These are phyloP conservation scores for Chloroclystis v-ata DNA, from an alignment of 2,888 invertebrate species.

Conservation along the genomic window DNA sequence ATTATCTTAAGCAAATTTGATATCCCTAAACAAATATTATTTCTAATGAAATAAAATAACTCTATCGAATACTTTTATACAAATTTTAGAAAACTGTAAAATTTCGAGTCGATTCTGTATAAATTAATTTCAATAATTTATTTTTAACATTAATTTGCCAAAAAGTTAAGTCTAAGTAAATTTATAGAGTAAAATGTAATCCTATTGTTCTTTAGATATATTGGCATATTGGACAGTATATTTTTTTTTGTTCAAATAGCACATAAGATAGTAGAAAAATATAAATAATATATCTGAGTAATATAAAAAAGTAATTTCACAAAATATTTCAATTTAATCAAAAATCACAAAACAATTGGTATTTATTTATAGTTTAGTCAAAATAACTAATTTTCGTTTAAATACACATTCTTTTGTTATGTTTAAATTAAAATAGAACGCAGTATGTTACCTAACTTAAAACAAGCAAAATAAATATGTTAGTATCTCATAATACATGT, in stretches of 20 bases:
- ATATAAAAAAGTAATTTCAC: conserved; percentile 11
- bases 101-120: background rate
- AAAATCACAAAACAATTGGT: background rate
- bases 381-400: too few species aligned
- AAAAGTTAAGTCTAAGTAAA: too few species aligned
- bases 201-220: too few species aligned
- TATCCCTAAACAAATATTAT: too few species aligned
- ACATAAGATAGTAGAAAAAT: conserved; percentile 34
- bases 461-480: conserved; percentile 72
- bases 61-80: too few species aligned
- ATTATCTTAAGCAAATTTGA: too few species aligned
- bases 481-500: conserved; percentile 47
- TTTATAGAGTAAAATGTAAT: too few species aligned
- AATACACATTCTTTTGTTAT: background rate
- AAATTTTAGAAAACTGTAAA: too few species aligned
- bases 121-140: background rate
- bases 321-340: conserved; percentile 16
- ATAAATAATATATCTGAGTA: conserved; percentile 12
- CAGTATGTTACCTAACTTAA: conserved; percentile 37
- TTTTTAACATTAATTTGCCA: too few species aligned
- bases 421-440: conserved; percentile 11
- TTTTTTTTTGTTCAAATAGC: conserved; percentile 5
- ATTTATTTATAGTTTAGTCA: too few species aligned
- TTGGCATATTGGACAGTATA: background rate
- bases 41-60: too few species aligned